Evolutionary conservation across 2,797 vertebrate genomes (phyloP).

Genomic region (Picus viridis): DNA sequence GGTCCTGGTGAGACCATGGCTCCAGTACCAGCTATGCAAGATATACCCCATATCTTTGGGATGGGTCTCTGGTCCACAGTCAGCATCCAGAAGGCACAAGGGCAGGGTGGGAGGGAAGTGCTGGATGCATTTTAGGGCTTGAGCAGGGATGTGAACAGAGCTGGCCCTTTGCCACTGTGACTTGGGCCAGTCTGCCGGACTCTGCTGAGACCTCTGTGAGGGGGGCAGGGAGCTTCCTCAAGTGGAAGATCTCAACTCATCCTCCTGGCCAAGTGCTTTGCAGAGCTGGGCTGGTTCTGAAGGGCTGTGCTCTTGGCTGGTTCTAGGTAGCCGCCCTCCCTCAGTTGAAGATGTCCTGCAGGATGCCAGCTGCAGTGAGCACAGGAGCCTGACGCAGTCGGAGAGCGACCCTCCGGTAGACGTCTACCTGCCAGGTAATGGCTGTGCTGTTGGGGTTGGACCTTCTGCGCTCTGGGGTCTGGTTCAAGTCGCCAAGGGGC

Average conservation of each 20-base stretch:
- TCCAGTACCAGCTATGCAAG: background rate
- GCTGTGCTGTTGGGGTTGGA: rapidly evolving
- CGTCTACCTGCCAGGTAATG: constrained; percentile 87
- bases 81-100: background rate
- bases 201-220: rapidly evolving
- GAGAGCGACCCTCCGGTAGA: constrained; percentile 84
- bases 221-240: background rate
- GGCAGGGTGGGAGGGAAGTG: rapidly evolving
- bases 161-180: background rate
- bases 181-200: rapidly evolving
- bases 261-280: rapidly evolving
- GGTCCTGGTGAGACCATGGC: background rate
- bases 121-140: rapidly evolving
- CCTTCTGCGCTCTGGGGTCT: rapidly evolving
- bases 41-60: background rate
- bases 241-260: rapidly evolving
- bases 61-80: background rate
- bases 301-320: background rate
- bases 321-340: constrained; percentile 83
- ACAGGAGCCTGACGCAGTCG: constrained; percentile 81
- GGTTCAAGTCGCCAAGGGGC: rapidly evolving
- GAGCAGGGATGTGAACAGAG: rapidly evolving
- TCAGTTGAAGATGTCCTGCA: constrained; percentile 86
- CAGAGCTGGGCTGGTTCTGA: background rate
- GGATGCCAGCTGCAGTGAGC: constrained; percentile 85